Evolutionary conservation across 1,140 invertebrate species (phyloP).

Genomic region (Sweltsa coloradensis): DNA sequence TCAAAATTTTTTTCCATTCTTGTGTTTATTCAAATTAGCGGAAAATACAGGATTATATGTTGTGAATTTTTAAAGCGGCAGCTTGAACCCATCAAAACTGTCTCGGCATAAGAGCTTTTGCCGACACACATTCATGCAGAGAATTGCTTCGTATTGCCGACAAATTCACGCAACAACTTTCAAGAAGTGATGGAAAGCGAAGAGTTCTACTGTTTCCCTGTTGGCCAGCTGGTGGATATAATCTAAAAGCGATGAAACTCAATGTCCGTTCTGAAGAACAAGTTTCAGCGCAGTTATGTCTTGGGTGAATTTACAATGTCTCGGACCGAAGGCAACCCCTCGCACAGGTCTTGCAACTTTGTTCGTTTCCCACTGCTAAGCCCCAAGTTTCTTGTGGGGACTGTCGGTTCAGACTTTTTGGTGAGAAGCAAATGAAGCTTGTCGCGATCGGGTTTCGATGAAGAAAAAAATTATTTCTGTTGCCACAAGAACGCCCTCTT

Average conservation of each 20-base stretch:
- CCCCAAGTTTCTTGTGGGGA: slow-evolving; percentile 95
- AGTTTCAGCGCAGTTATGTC: slow-evolving; percentile 93
- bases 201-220: slow-evolving; percentile 90
- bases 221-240: slow-evolving; percentile 91
- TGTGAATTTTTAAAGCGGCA: slow-evolving; percentile 97
- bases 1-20: slow-evolving; percentile 89
- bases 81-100: slow-evolving; percentile 95
- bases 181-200: slow-evolving; percentile 98
- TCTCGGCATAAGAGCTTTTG: slow-evolving; percentile 95
- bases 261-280: slow-evolving; percentile 96
- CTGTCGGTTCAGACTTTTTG: slow-evolving; percentile 88
- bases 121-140: slow-evolving; percentile 94
- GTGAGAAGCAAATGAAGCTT: slow-evolving; percentile 92
- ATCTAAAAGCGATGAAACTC: slow-evolving; percentile 94
- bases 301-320: slow-evolving; percentile 96
- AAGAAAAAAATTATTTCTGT: slow-evolving; percentile 96
- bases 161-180: slow-evolving; percentile 96
- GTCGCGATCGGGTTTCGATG: slow-evolving; percentile 93
- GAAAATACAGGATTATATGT: slow-evolving; percentile 92
- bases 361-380: slow-evolving; percentile 87
- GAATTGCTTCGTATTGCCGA: slow-evolving; percentile 91
- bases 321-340: slow-evolving; percentile 81
- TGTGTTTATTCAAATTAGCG: slow-evolving; percentile 85
- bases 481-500: slow-evolving; percentile 90
- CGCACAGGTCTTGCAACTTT: slow-evolving; percentile 88